Conservation (phyloP, 30 jellyfish, hydroid and myxozoan species). For the Chironex yamaguchii region DNA sequence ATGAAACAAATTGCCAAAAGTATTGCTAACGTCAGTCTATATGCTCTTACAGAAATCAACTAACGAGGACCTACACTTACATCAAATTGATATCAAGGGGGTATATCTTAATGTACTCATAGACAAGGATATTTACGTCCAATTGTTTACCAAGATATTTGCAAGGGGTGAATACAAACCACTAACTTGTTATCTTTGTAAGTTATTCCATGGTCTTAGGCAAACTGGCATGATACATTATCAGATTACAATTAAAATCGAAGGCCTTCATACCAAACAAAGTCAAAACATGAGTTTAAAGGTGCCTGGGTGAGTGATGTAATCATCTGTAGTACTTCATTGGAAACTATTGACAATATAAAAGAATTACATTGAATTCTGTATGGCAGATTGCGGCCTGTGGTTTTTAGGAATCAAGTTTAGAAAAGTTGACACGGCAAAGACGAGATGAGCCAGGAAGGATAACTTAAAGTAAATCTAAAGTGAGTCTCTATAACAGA, state of each 20-base stretch:
- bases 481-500: too few species aligned
- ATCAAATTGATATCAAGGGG: slow-evolving; percentile 41
- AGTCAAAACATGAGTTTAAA: not conserved
- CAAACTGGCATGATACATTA: slow-evolving; percentile 23
- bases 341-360: not conserved
- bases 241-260: slow-evolving; percentile 11
- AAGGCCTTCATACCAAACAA: slow-evolving; percentile 1
- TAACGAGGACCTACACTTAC: slow-evolving; percentile 5
- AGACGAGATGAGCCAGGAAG: too few species aligned
- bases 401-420: slow-evolving; percentile 21
- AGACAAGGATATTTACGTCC: not conserved
- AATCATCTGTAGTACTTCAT: not conserved
- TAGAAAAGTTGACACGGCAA: too few species aligned
- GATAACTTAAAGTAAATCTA: too few species aligned
- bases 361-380: not conserved
- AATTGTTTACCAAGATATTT: slow-evolving; percentile 2
- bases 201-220: slow-evolving; percentile 1
- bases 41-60: slow-evolving; percentile 13
- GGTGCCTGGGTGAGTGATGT: slow-evolving; percentile 4
- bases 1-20: slow-evolving; percentile 1
- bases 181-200: slow-evolving; percentile 15
- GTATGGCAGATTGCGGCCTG: slow-evolving; percentile 15
- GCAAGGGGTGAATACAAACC: not conserved
- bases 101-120: too few species aligned
- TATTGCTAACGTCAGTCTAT: slow-evolving; percentile 3